A percentile compares a stretch with the other conserved stretches of the same genome.
Conservation (phyloP, 2,797 vertebrate genomes). For the Falco biarmicus region DNA sequence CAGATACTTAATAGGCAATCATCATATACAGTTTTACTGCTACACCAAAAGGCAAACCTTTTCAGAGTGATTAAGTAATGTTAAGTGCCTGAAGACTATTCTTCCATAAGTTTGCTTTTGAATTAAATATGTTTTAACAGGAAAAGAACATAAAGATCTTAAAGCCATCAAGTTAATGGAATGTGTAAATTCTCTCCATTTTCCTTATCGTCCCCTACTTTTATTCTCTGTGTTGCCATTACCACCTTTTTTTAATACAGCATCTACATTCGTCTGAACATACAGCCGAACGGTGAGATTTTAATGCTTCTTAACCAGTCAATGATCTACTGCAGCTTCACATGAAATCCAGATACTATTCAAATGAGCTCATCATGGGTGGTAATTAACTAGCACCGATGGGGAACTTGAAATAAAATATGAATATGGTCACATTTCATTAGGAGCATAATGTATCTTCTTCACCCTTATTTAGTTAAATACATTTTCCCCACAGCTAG, state of each 20-base stretch:
- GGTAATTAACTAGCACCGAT: conserved; percentile 58
- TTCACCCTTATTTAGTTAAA: conserved; percentile 18
- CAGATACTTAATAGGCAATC: background rate
- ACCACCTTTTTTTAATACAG: conserved; percentile 20
- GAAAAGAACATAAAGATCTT: conserved; percentile 17
- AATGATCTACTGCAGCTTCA: conserved; percentile 33
- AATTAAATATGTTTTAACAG: conserved; percentile 30
- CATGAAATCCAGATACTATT: conserved; percentile 27
- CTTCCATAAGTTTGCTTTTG: conserved; percentile 4
- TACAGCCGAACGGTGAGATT: background rate
- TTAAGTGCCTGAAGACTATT: background rate
- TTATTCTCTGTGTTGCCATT: background rate
- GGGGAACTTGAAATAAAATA: conserved; percentile 43
- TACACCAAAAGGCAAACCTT: conserved; percentile 12
- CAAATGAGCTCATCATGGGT: conserved; percentile 37
- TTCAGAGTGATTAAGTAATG: conserved; percentile 20
- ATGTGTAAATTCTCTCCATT: conserved; percentile 43
- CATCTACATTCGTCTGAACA: background rate
- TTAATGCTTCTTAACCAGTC: conserved; percentile 53
- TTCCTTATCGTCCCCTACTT: conserved; percentile 11
- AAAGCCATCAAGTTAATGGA: conserved; percentile 29
- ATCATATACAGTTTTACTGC: conserved; percentile 15
- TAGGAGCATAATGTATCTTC: conserved; percentile 6
- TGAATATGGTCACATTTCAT: conserved; percentile 21
- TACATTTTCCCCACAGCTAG: background rate